Evolutionary conservation across 2,113 vertebrate species (phyloP).

Genomic region (Psettodes erumei): DNA sequence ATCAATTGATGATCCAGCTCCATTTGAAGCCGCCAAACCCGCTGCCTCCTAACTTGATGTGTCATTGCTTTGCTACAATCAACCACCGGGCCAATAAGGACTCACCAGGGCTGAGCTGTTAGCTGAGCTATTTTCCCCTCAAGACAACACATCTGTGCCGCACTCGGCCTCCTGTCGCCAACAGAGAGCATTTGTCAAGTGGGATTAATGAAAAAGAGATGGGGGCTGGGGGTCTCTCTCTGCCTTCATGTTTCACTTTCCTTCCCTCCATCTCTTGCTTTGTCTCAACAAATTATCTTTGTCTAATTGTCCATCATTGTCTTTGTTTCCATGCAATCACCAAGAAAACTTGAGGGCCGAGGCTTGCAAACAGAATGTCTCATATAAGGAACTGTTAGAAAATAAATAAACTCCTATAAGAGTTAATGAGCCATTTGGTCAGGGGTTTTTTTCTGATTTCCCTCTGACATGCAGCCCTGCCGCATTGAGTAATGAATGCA

Average conservation of each 20-base stretch:
- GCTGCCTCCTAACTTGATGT: background rate
- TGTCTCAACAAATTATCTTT: background rate
- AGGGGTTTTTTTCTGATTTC: background rate
- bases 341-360: background rate
- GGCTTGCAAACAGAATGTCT: too few relatives aligned
- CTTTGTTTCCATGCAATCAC: background rate
- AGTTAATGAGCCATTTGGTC: background rate
- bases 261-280: background rate
- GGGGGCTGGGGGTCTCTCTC: background rate
- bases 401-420: background rate
- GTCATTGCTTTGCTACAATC: background rate
- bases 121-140: conserved; percentile 40
- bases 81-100: background rate
- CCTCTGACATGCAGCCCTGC: background rate
- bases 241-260: background rate
- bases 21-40: background rate
- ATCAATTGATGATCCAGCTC: background rate
- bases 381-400: too few relatives aligned
- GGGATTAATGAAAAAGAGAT: conserved; percentile 8
- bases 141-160: conserved; percentile 37
- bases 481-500: background rate
- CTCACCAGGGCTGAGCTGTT: background rate
- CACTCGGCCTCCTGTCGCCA: conserved; percentile 33
- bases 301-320: background rate
- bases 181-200: conserved; percentile 29